Base-by-base conservation (phyloP, 2,797 vertebrate genomes). In the Cacajao melanocephalus region DNA sequence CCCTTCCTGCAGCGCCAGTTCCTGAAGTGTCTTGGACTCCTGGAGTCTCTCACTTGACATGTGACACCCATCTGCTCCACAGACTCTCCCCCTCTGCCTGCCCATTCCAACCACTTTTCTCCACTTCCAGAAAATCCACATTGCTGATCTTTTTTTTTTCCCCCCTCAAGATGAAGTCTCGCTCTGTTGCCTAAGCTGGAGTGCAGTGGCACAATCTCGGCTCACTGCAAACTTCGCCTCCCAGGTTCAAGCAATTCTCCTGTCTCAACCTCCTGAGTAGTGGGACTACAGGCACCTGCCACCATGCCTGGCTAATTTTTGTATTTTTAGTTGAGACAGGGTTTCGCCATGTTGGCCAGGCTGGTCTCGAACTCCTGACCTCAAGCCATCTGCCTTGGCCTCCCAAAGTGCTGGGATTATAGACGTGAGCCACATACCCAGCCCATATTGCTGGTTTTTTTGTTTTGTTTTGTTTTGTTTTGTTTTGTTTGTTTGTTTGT, bases 31-130 rank as follows among this genome's bases (percentile, higher is more conserved):
- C 52, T 41, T 22, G 14, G 48, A 5, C 90, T 67, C 46, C 39
- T 0, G 15, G 94, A 61, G 2, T 41, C 0, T 0, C 9, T 72
- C 88, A 41, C 17, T 76, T 1, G 52, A 24, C 36, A 17, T 1
- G 64, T n/a, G 83, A 50, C 11, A 33, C 39, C 33, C 28, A 0
- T 11, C 67, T 70, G 84, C 0, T 7, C 78, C 55, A 0, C 50
- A 81, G 83, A 8, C 26, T 7, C 28, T 5, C 15, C 46, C 4
- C n/a, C 44, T 12, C 9, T 41, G 55, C 50, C 92, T 67, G 78
- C 58, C 30, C 26, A 5, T 24, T 72, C 80, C 39, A 24, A 20
- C 67, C 13, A 2, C 64, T 78, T 41, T 50, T 8, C 76, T 41
- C 48, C 26, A 15, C 41, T 92, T 85, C 72, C 41, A 81, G 84